phyloP scores from a whole-genome alignment of 2,797 vertebrate species.

The Sphenopsis melanotis region DNA sequence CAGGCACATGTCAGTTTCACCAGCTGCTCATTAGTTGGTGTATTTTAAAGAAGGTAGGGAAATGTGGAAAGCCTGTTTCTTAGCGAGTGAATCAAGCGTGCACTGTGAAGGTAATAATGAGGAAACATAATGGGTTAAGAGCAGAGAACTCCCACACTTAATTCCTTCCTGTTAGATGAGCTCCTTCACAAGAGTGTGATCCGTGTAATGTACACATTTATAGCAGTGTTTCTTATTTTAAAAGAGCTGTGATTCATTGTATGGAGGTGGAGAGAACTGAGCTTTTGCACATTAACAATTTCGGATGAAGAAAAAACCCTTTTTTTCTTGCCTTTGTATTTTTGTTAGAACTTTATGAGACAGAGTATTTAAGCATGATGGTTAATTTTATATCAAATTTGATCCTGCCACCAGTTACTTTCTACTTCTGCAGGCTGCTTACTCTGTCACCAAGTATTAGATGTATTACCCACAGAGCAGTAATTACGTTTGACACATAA shows the following conservation, averaged over 20 bases:
- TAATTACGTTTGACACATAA: slow-evolving; percentile 86
- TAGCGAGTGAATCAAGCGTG: background rate
- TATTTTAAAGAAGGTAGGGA: background rate
- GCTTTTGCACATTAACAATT: background rate
- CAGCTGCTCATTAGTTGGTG: slow-evolving; percentile 26
- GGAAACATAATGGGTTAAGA: slow-evolving; percentile 2
- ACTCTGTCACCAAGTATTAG: slow-evolving; percentile 80
- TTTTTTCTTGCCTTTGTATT: slow-evolving; percentile 5
- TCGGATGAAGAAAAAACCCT: background rate
- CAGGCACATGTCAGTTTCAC: background rate
- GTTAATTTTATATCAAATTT: slow-evolving; percentile 80
- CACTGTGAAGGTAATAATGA: background rate
- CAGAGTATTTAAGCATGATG: slow-evolving; percentile 59
- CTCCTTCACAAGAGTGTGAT: background rate
- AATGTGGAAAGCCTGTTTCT: background rate
- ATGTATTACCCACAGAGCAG: slow-evolving; percentile 77
- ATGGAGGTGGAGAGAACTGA: slow-evolving; percentile 2
- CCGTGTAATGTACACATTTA: background rate
- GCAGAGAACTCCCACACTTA: slow-evolving; percentile 54
- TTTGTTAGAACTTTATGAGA: slow-evolving; percentile 58
- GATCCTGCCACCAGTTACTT: slow-evolving; percentile 71
- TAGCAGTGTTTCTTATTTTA: slow-evolving; percentile 12
- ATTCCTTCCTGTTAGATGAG: slow-evolving; percentile 30
- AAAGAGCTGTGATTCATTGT: slow-evolving; percentile 10
- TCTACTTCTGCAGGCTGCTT: slow-evolving; percentile 73